Percentiles rank a stretch among this genome's conserved stretches.
Conservation (phyloP, 2,113 vertebrate genomes). For the Caranx melampygus region DNA sequence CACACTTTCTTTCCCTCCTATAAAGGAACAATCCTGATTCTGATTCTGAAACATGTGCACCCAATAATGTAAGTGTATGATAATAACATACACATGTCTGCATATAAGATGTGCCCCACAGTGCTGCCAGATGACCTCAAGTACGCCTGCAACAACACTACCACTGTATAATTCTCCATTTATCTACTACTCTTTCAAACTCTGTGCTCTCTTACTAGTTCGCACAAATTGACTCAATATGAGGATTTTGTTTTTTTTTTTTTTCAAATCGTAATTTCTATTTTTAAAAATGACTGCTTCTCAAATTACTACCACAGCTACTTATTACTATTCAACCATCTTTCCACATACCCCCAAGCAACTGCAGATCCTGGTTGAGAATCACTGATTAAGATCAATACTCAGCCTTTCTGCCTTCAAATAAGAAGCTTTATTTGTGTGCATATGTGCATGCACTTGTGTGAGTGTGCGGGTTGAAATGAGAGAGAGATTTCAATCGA, state of each 20-base stretch:
- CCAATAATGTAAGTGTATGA: background rate
- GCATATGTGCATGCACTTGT: background rate
- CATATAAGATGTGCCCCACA: background rate
- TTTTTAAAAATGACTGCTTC: background rate
- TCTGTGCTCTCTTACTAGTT: background rate
- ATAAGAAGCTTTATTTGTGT: slow-evolving; percentile 2
- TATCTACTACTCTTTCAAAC: background rate
- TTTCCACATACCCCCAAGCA: background rate
- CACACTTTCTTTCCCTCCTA: too few species aligned
- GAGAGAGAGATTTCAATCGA: slow-evolving; percentile 6
- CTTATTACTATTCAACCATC: background rate
- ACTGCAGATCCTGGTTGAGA: background rate
- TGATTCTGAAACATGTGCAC: background rate
- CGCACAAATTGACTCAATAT: background rate
- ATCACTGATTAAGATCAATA: slow-evolving; percentile 29
- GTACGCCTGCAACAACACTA: background rate
- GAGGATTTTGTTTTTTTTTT: background rate
- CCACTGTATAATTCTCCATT: background rate
- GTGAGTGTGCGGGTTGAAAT: slow-evolving; percentile 3
- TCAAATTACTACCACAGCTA: background rate
- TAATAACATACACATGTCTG: too few species aligned
- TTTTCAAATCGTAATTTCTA: background rate
- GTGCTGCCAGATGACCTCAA: background rate
- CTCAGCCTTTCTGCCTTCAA: background rate
- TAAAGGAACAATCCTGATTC: too few species aligned